A percentile compares a stretch with the other conserved stretches of the same genome.
Evolutionary conservation across 2,888 invertebrate species (phyloP).

Genomic region (Acleris cristana): DNA sequence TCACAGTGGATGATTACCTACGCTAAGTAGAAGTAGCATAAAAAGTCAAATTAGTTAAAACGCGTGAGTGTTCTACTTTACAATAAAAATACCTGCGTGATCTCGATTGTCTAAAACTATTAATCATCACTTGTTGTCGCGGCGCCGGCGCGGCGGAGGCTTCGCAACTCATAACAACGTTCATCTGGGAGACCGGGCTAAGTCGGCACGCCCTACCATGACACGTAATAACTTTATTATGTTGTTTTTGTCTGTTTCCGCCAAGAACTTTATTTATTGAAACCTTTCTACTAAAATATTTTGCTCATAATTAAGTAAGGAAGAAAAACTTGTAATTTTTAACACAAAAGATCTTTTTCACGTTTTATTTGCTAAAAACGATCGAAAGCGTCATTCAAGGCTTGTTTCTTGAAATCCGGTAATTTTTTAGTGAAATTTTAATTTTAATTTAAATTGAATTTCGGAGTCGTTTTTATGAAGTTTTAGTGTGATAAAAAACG

Average conservation of each 20-base stretch:
- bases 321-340: no score
- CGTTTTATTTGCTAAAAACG: no score
- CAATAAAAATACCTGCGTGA: conserved; percentile 56
- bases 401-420: no score
- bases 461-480: no score
- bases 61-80: conserved; percentile 63
- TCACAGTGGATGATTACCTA: neutral
- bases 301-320: no score
- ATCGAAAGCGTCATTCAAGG: no score
- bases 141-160: conserved; percentile 60
- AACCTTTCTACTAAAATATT: no score
- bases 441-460: no score
- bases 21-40: conserved; percentile 36
- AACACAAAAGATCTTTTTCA: no score
- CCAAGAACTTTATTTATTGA: no score
- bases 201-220: conserved; percentile 17
- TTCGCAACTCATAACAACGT: conserved; percentile 60
- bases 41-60: conserved; percentile 66
- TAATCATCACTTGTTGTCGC: conserved; percentile 62
- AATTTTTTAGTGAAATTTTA: neutral
- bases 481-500: no score
- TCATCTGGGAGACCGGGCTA: conserved; percentile 47
- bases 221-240: neutral
- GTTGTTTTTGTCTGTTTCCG: neutral
- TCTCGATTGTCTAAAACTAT: conserved; percentile 62